Evolutionary conservation across 2,797 vertebrate species (phyloP).

Genomic region (Cossypha polioptera): DNA sequence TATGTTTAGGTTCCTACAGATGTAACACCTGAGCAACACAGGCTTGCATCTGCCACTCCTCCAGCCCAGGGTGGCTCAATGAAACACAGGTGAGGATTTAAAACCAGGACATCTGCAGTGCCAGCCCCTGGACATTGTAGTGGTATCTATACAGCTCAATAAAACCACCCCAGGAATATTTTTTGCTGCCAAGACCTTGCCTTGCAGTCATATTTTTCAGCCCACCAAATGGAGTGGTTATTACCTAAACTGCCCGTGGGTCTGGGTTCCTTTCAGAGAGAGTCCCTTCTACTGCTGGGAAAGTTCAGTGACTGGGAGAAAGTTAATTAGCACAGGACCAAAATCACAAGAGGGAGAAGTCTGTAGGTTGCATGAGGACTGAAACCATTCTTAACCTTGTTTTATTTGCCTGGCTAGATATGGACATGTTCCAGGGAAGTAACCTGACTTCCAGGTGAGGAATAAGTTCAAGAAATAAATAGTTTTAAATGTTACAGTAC

Average conservation of each 20-base stretch:
- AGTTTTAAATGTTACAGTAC: neutral
- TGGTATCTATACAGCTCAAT: neutral
- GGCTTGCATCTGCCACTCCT: fast-evolving
- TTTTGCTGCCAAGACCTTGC: neutral
- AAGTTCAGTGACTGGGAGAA: neutral
- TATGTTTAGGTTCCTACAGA: neutral
- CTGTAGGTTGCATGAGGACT: neutral
- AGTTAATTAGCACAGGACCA: neutral
- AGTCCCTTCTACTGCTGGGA: neutral
- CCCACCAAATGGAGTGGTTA: neutral
- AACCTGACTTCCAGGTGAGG: neutral
- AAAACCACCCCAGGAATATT: neutral
- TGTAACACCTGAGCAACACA: neutral
- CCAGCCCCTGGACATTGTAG: neutral
- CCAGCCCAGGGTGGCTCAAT: no score
- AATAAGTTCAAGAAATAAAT: neutral
- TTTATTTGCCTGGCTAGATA: neutral
- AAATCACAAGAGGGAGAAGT: neutral
- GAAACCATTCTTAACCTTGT: neutral
- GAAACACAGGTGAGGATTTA: neutral
- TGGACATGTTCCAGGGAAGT: neutral
- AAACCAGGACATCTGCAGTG: neutral
- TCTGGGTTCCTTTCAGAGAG: fast-evolving
- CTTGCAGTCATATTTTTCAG: neutral
- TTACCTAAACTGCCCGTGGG: neutral